Percentiles rank a stretch among this genome's conserved stretches.
Evolutionary conservation across 2,113 vertebrate species (phyloP).

Genomic region (Chloroceryle aenea): DNA sequence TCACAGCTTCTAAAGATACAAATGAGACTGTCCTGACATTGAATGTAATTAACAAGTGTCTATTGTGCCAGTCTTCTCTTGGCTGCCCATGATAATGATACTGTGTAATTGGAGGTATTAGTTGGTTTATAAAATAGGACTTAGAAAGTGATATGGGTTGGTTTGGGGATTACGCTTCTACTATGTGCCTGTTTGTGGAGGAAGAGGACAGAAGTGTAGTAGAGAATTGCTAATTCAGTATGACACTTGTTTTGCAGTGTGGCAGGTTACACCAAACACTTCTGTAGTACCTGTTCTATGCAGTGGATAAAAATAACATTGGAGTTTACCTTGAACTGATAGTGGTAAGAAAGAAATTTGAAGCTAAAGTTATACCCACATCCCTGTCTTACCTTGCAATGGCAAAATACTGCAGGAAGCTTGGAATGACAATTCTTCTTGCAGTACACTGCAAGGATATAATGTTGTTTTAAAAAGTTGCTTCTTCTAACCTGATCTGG

Average conservation of each 20-base stretch:
- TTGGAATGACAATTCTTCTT: not conserved
- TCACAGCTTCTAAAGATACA: not conserved
- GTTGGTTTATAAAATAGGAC: not conserved
- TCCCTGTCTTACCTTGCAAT: not conserved
- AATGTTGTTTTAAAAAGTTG: not conserved
- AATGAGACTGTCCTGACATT: not conserved
- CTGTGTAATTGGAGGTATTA: not conserved
- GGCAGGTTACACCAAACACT: not conserved
- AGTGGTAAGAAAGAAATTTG: not conserved
- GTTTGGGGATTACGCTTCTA: not conserved
- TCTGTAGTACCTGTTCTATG: not conserved
- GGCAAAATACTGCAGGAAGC: not conserved
- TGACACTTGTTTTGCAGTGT: slow-evolving; percentile 4
- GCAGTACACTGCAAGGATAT: not conserved
- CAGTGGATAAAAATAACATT: not conserved
- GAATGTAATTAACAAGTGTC: slow-evolving; percentile 5
- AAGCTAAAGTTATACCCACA: not conserved
- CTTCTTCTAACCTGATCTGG: not conserved
- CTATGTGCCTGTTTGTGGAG: not conserved
- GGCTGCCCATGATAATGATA: not conserved
- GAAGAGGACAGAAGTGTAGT: not conserved
- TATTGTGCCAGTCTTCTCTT: not conserved
- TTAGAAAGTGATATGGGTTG: not conserved
- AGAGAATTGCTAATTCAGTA: not conserved
- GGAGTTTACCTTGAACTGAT: not conserved